phyloP scores from a whole-genome alignment of 2,797 vertebrate genomes.

The Scleropages formosus region DNA sequence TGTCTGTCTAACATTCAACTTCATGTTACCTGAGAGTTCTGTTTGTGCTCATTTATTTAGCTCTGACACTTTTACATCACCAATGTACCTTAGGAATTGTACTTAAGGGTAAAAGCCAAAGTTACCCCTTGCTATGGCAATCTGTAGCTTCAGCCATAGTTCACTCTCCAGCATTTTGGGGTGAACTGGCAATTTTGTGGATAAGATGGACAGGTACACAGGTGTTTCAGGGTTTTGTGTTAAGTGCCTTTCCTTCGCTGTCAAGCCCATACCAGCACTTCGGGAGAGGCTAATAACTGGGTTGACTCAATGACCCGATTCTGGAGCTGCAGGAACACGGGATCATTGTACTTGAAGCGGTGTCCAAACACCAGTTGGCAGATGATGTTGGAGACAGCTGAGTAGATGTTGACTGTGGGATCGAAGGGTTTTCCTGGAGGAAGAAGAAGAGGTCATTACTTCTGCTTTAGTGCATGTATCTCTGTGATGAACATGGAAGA shows the following conservation, averaged over 20 bases:
- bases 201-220: no score
- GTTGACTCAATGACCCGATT: slow-evolving; percentile 8
- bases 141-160: no score
- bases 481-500: background rate
- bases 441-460: background rate
- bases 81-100: no score
- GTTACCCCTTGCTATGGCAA: no score
- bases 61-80: no score
- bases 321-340: slow-evolving; percentile 39
- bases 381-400: slow-evolving; percentile 47
- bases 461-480: no score
- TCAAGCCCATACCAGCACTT: slow-evolving; percentile 2
- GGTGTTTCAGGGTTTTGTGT: no score
- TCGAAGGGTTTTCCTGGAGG: slow-evolving; percentile 37
- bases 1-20: no score
- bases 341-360: slow-evolving; percentile 44
- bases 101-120: no score
- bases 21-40: no score
- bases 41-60: no score
- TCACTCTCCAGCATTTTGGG: background rate
- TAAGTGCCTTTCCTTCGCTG: no score
- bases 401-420: slow-evolving; percentile 37
- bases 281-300: background rate
- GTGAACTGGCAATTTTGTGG: background rate
- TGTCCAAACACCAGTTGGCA: slow-evolving; percentile 47